Conservation (phyloP, 2,113 vertebrate genomes). For the Polypterus senegalus region DNA sequence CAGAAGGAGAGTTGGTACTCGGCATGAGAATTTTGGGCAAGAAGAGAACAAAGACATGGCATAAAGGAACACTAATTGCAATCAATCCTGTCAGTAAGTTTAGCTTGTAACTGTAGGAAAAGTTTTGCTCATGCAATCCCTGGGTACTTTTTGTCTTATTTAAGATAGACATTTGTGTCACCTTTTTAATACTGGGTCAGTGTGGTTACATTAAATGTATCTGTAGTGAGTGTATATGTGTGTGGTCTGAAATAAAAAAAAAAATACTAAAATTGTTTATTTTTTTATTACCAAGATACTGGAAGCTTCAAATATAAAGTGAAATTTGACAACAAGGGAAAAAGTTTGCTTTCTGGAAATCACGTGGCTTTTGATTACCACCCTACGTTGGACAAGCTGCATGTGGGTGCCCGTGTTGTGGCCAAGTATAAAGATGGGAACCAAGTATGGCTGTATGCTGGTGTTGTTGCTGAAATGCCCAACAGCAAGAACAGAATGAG, state of each 20-base stretch:
- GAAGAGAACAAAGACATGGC: conserved; percentile 94
- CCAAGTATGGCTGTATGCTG: conserved; percentile 93
- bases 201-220: neutral
- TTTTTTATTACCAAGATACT: conserved; percentile 35
- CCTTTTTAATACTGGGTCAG: neutral
- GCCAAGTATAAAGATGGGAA: conserved; percentile 92
- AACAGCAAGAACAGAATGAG: conserved; percentile 89
- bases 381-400: conserved; percentile 66
- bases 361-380: conserved; percentile 91
- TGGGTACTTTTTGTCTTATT: neutral
- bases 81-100: conserved; percentile 67
- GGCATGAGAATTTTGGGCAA: conserved; percentile 88
- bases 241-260: no score
- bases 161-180: neutral
- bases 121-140: no score
- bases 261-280: no score
- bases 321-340: conserved; percentile 91
- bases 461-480: conserved; percentile 89
- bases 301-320: conserved; percentile 82
- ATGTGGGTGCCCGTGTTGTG: conserved; percentile 85
- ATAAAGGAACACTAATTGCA: conserved; percentile 75
- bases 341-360: conserved; percentile 91
- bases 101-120: neutral
- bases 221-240: neutral
- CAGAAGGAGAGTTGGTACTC: conserved; percentile 67